Evolutionary conservation across 1,140 invertebrate species (phyloP).

Genomic region (Nasonia longicornis): DNA sequence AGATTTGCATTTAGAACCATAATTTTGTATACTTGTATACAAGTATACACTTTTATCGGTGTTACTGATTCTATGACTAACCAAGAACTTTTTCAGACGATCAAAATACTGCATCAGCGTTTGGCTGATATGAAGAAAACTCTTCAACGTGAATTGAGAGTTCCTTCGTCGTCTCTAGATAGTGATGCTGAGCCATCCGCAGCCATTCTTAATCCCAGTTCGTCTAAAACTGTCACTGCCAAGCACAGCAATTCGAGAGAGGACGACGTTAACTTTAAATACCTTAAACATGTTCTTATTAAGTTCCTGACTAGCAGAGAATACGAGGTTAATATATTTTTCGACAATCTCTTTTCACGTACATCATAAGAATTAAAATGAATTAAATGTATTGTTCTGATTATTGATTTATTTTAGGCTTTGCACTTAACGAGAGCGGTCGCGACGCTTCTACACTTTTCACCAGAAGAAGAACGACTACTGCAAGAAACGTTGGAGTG

Average conservation of each 20-base stretch:
- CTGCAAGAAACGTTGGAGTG: conserved; percentile 89
- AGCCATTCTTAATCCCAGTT: conserved; percentile 70
- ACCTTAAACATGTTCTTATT: conserved; percentile 92
- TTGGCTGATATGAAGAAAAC: conserved; percentile 92
- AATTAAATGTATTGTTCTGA: conserved; percentile 38
- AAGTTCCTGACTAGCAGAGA: conserved; percentile 91
- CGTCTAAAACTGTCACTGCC: conserved; percentile 70
- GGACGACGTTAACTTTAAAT: conserved; percentile 86
- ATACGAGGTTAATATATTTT: conserved; percentile 73
- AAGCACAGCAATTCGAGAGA: conserved; percentile 65
- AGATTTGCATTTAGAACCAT: not conserved
- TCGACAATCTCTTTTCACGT: not conserved
- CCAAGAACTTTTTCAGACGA: conserved; percentile 73
- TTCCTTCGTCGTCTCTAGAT: conserved; percentile 64
- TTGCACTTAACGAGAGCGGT: conserved; percentile 90
- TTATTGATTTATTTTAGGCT: conserved; percentile 73
- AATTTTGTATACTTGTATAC: not conserved
- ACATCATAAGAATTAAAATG: not conserved
- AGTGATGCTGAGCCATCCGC: conserved; percentile 58
- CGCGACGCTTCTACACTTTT: conserved; percentile 85
- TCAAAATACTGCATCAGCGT: conserved; percentile 88
- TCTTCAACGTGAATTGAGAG: conserved; percentile 85
- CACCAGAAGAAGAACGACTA: conserved; percentile 87
- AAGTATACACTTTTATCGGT: not conserved
- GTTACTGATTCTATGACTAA: not conserved